Evolutionary conservation across 2,888 invertebrate genomes (phyloP), one percentile per base, ranked within the genome.

Genomic region (Cabera pusaria): DNA sequence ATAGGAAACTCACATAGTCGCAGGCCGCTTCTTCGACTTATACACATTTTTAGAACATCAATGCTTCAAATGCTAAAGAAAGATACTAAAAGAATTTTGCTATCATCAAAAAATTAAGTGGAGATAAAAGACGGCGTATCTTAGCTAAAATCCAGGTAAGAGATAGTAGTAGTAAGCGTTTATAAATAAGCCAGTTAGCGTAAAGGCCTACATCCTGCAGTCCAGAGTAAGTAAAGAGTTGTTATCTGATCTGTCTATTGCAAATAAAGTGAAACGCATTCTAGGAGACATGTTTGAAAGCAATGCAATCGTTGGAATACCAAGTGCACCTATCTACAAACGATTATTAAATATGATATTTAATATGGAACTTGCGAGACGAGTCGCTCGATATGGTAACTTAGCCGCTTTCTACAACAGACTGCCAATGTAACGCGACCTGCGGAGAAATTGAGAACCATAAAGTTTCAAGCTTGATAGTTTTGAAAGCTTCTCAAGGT

Each of bases 321-420:
- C 12, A 29, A 41, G 18, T 35, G 41, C 29, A 31, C 14, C 41
- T 41, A 35, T 35, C 29, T 36, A 42, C 25, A 57, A 63, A 53
- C 50, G 43, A 59, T 61, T 64, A 66, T 68, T 61, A 69, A 70
- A 71, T 71, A 71, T 64, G 49, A 68, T 66, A 66, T 72, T 67
- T 63, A 66, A 69, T 65, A 66, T 65, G 64, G 61, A 63, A 51
- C 55, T 64, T 52, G 44, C 56, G 46, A 58, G 58, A 72, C 45
- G 55, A 45, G 64, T 64, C 50, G 64, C 82, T 78, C 57, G 64
- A 73, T 79, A 81, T 78, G 80, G 79, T 65, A 66, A 74, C 59
- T 60, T 63, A 41, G 56, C 58, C 59, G 73, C 82, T 85, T 85
- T 85, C 83, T 84, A 79, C 56, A 46, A 35, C 14, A 20, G 3